These are phyloP conservation scores for Oncorhynchus nerka DNA, from an alignment of 2,113 vertebrate species.

Conservation along the genomic window DNA sequence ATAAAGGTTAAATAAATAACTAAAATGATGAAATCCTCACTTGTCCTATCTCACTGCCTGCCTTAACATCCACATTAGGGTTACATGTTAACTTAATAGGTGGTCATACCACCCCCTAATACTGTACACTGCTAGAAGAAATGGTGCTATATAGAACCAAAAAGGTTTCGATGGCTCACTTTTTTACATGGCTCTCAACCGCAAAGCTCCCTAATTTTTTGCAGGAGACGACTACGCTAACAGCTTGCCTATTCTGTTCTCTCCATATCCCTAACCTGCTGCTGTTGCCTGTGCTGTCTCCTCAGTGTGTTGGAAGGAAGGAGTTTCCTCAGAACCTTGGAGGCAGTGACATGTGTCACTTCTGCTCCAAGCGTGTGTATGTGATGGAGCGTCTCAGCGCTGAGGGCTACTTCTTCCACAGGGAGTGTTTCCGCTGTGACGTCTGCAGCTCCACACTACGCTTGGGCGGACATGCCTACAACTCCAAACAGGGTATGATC, in stretches of 20 bases:
- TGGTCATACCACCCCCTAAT: too few relatives aligned
- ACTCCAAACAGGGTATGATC: constrained; percentile 66
- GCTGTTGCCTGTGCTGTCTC: neutral
- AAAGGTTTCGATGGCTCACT: too few relatives aligned
- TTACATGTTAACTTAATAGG: too few relatives aligned
- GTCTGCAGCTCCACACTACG: constrained; percentile 83
- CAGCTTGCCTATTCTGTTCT: too few relatives aligned
- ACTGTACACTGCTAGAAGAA: too few relatives aligned
- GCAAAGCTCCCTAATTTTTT: too few relatives aligned
- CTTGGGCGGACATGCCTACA: constrained; percentile 85
- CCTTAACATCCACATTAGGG: too few relatives aligned
- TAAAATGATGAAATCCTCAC: neutral
- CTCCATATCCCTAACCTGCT: too few relatives aligned
- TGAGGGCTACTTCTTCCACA: constrained; percentile 92
- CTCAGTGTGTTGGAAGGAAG: constrained; percentile 78
- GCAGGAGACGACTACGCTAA: too few relatives aligned
- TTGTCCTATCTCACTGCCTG: neutral
- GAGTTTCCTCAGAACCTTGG: constrained; percentile 78
- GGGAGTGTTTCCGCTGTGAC: constrained; percentile 93
- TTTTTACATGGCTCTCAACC: too few relatives aligned
- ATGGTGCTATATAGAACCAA: too few relatives aligned
- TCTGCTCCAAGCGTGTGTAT: constrained; percentile 91
- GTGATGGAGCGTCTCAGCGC: constrained; percentile 93
- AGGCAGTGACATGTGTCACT: constrained; percentile 88
- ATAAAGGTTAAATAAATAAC: too few relatives aligned